Percentiles rank a stretch among this genome's conserved stretches.
Conservation (phyloP, 2,888 invertebrate genomes). For the Metellina segmentata region DNA sequence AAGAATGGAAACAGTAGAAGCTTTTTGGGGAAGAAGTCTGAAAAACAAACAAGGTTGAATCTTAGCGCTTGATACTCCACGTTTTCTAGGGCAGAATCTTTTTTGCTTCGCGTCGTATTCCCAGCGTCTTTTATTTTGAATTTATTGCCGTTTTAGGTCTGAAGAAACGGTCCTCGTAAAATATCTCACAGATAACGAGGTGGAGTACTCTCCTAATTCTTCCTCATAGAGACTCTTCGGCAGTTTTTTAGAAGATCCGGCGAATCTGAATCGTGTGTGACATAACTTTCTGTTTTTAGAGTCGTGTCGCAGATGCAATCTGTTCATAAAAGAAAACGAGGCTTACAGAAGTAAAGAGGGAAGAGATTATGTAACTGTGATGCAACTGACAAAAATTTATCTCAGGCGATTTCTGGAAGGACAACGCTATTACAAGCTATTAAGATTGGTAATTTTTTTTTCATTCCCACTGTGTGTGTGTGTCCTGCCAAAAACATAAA, state of each 20-base stretch:
- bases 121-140: slow-evolving; percentile 49
- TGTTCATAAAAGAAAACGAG: slow-evolving; percentile 24
- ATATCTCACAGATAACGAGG: slow-evolving; percentile 47
- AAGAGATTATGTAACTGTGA: slow-evolving; percentile 34
- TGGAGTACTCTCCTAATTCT: slow-evolving; percentile 8
- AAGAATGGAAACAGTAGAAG: neutral
- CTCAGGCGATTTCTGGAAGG: neutral
- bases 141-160: slow-evolving; percentile 47
- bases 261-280: slow-evolving; percentile 8
- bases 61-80: neutral
- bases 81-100: neutral
- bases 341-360: neutral
- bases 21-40: no score
- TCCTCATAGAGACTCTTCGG: neutral
- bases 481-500: neutral
- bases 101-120: neutral
- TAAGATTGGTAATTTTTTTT: slow-evolving; percentile 44
- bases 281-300: slow-evolving; percentile 40
- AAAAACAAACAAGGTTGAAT: no score
- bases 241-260: neutral
- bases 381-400: slow-evolving; percentile 26
- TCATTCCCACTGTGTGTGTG: no score
- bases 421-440: slow-evolving; percentile 64
- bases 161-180: slow-evolving; percentile 41
- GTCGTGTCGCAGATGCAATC: slow-evolving; percentile 17